Percentiles rank a stretch among this genome's conserved stretches.
phyloP scores from a whole-genome alignment of 2,797 vertebrate genomes.

The Gambusia yucatana region DNA sequence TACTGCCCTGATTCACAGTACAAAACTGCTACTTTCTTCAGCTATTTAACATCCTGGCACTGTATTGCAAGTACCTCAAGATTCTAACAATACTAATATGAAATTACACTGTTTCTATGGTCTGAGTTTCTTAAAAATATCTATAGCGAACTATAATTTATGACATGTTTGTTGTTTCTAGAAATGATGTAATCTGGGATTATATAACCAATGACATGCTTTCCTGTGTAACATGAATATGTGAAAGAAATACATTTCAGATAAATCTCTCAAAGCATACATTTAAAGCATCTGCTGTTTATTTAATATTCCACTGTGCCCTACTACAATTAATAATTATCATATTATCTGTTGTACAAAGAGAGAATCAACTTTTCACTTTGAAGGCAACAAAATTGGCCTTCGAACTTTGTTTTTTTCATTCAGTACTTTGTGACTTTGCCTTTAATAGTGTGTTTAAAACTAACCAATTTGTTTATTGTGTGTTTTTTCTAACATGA shows the following conservation, averaged over 20 bases:
- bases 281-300: constrained; percentile 38
- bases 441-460: not conserved
- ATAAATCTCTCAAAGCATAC: constrained; percentile 43
- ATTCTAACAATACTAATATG: not conserved
- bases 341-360: constrained; percentile 47
- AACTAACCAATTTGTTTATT: not conserved
- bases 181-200: constrained; percentile 35
- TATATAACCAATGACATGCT: constrained; percentile 24
- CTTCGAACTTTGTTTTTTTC: constrained; percentile 2
- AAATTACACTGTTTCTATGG: not conserved
- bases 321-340: constrained; percentile 40
- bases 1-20: not conserved
- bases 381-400: not conserved
- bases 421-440: constrained; percentile 13
- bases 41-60: not conserved
- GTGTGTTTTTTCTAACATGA: constrained; percentile 1
- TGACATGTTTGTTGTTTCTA: constrained; percentile 12
- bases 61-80: not conserved
- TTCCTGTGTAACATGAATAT: constrained; percentile 24
- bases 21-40: not conserved
- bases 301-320: constrained; percentile 17
- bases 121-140: not conserved
- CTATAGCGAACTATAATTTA: not conserved
- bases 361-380: constrained; percentile 41
- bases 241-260: constrained; percentile 38